Percentiles rank a stretch among this genome's conserved stretches.
Conservation (phyloP, 2,797 vertebrate genomes). For the Schizopygopsis pylzovi region DNA sequence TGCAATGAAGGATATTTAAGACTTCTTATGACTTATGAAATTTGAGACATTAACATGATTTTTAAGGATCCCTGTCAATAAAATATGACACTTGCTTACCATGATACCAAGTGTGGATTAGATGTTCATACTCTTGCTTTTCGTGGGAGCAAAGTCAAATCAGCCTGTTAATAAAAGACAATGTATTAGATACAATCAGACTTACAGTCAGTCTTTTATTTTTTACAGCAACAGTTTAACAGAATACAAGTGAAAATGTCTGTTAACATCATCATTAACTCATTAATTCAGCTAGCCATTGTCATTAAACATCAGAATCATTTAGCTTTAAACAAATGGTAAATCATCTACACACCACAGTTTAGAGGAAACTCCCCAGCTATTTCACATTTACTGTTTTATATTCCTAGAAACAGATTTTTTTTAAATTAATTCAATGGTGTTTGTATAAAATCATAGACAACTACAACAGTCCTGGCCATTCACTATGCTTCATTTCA, state of each 20-base stretch:
- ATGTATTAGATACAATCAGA: background rate
- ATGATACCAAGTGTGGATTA: slow-evolving; percentile 76
- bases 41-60: background rate
- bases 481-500: no score
- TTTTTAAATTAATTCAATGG: no score
- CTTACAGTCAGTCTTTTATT: background rate
- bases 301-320: background rate
- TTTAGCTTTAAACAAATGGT: background rate
- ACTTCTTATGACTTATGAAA: background rate
- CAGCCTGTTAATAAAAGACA: slow-evolving; percentile 34
- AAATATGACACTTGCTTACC: slow-evolving; percentile 67
- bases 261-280: background rate
- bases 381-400: background rate
- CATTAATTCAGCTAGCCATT: background rate
- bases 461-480: no score
- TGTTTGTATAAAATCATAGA: no score
- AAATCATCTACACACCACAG: background rate
- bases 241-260: background rate
- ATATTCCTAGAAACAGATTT: no score
- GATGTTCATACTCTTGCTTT: slow-evolving; percentile 58
- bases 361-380: background rate
- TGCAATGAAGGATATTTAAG: background rate
- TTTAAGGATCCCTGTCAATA: background rate
- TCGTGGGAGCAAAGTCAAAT: slow-evolving; percentile 35
- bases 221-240: background rate